Evolutionary conservation across 1,140 invertebrate species (phyloP).

Genomic region (Leptopilina boulardi): DNA sequence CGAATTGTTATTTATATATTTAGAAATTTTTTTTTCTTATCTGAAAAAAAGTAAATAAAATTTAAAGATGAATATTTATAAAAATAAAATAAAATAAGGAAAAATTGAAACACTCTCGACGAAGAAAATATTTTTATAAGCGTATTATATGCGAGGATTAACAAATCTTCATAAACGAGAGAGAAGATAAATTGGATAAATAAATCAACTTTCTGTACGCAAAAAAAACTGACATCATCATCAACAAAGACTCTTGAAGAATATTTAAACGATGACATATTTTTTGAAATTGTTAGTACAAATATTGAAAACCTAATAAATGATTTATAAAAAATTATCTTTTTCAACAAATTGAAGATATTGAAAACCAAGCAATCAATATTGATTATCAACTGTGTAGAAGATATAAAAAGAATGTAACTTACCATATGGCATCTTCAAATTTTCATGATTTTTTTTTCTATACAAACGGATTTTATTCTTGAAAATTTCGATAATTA

Average conservation of each 20-base stretch:
- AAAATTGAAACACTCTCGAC: not conserved
- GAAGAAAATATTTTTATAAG: not conserved
- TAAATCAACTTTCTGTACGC: not conserved
- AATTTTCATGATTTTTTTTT: no score
- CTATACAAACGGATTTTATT: no score
- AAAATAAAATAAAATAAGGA: not conserved
- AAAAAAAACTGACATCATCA: not conserved
- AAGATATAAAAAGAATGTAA: not conserved
- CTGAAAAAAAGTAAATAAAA: not conserved
- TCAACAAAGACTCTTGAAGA: not conserved
- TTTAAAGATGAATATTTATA: not conserved
- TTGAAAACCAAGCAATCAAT: no score
- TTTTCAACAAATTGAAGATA: no score
- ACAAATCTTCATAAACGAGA: not conserved
- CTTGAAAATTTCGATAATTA: no score
- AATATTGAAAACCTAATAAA: no score
- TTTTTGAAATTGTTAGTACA: not conserved
- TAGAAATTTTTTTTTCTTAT: no score
- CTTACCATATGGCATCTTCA: not conserved
- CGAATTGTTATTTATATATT: not conserved
- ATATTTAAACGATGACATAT: not conserved
- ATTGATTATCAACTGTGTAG: no score
- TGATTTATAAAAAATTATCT: no score
- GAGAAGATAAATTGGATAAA: not conserved
- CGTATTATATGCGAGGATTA: not conserved